phyloP scores from a whole-genome alignment of 2,888 invertebrate species.

The Ceraclea dissimilis region DNA sequence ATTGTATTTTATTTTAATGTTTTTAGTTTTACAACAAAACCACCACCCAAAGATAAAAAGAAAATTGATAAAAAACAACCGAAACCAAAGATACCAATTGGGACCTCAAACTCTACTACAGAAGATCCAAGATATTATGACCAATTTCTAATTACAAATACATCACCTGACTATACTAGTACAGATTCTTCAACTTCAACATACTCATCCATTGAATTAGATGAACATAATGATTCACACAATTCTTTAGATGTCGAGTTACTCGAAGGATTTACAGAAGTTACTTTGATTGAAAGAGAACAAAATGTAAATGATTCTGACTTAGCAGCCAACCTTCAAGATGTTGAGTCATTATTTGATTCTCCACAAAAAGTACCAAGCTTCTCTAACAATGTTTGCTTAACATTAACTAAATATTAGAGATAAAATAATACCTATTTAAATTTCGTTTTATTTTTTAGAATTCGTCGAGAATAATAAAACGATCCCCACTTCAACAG shows the following conservation, averaged over 20 bases:
- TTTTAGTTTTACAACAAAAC: slow-evolving; percentile 29
- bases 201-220: slow-evolving; percentile 2
- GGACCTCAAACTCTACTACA: slow-evolving; percentile 33
- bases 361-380: slow-evolving; percentile 12
- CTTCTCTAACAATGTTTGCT: too few relatives aligned
- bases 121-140: slow-evolving; percentile 40
- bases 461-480: slow-evolving; percentile 1
- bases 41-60: slow-evolving; percentile 17
- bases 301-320: slow-evolving; percentile 32
- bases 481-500: slow-evolving; percentile 7
- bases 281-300: slow-evolving; percentile 32
- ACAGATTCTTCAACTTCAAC: background rate
- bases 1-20: background rate
- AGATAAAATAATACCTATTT: too few relatives aligned
- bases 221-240: slow-evolving; percentile 29
- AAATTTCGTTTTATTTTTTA: background rate
- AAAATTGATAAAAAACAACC: slow-evolving; percentile 8
- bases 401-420: too few relatives aligned
- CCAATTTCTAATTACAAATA: slow-evolving; percentile 35
- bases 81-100: slow-evolving; percentile 13
- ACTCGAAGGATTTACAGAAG: slow-evolving; percentile 36
- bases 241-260: slow-evolving; percentile 32
- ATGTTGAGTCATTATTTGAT: slow-evolving; percentile 46
- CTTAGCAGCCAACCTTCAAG: slow-evolving; percentile 37
- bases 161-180: slow-evolving; percentile 1